Evolutionary conservation across 2,797 vertebrate genomes (phyloP).

Genomic region (Triplophysa bombifrons): DNA sequence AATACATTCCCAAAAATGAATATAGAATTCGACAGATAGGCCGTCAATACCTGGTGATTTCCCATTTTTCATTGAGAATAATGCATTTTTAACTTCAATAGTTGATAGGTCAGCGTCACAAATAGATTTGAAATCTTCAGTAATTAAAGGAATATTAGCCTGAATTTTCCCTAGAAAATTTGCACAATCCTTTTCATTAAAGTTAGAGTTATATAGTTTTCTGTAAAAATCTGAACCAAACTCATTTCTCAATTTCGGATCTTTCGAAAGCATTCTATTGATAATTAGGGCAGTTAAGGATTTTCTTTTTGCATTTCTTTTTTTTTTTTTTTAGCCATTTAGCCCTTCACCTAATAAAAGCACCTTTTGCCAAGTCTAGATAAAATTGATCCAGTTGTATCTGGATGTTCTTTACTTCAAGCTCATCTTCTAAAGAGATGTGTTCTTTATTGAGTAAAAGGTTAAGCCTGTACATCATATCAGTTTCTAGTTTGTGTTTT

Average conservation of each 20-base stretch:
- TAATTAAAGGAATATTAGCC: not conserved
- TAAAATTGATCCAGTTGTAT: not conserved
- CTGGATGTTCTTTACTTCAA: not conserved
- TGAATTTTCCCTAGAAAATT: not conserved
- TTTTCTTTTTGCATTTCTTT: not conserved
- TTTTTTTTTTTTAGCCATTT: not conserved
- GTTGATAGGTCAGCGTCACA: not conserved
- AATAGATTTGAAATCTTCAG: not conserved
- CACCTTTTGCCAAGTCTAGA: not conserved
- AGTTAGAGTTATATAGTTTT: not conserved
- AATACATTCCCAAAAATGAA: not conserved
- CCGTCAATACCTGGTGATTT: not conserved
- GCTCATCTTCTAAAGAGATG: not conserved
- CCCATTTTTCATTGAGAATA: not conserved
- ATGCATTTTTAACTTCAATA: not conserved
- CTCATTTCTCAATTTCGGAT: constrained; percentile 8
- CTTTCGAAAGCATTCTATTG: not conserved
- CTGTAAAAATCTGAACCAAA: not conserved
- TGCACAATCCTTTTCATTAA: not conserved
- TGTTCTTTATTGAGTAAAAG: too few species aligned
- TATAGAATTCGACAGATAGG: not conserved
- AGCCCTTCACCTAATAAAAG: not conserved
- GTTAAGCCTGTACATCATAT: too few species aligned
- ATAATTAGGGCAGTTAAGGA: not conserved
- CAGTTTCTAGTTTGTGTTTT: not conserved